Conservation (phyloP, 1,140 invertebrate species). For the Solenopsis invicta region DNA sequence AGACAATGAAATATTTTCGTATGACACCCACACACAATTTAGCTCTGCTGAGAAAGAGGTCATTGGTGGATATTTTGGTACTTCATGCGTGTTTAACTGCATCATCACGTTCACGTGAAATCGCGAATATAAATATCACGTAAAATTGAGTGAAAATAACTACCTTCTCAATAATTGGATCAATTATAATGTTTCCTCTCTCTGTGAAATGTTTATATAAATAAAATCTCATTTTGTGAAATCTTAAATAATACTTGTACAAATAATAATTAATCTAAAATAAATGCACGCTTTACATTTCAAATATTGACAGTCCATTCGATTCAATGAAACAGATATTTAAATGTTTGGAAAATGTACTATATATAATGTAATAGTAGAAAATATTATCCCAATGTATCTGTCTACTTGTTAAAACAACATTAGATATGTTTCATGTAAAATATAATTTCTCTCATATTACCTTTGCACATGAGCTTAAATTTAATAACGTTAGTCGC, state of each 20-base stretch:
- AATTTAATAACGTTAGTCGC: constrained; percentile 34
- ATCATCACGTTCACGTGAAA: neutral
- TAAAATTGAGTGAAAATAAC: neutral
- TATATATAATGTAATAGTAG: neutral
- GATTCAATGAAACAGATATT: neutral
- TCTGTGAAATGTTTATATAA: neutral
- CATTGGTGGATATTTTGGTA: neutral
- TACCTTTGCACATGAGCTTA: neutral
- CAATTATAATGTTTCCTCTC: neutral
- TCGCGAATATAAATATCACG: neutral
- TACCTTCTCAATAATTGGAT: neutral
- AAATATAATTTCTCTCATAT: neutral
- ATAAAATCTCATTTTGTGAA: neutral
- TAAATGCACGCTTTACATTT: neutral
- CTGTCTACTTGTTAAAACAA: neutral
- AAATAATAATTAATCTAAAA: constrained; percentile 15
- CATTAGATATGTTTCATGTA: neutral
- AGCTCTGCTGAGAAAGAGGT: neutral
- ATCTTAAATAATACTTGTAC: constrained; percentile 13
- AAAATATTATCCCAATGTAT: neutral
- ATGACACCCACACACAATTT: constrained; percentile 1
- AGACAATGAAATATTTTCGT: constrained; percentile 43
- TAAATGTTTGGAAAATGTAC: constrained; percentile 1
- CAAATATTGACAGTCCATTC: neutral
- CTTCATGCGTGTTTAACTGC: neutral